Percentiles rank a stretch among this genome's conserved stretches.
Conservation (phyloP, 2,797 vertebrate genomes). For the Dipus sagitta region DNA sequence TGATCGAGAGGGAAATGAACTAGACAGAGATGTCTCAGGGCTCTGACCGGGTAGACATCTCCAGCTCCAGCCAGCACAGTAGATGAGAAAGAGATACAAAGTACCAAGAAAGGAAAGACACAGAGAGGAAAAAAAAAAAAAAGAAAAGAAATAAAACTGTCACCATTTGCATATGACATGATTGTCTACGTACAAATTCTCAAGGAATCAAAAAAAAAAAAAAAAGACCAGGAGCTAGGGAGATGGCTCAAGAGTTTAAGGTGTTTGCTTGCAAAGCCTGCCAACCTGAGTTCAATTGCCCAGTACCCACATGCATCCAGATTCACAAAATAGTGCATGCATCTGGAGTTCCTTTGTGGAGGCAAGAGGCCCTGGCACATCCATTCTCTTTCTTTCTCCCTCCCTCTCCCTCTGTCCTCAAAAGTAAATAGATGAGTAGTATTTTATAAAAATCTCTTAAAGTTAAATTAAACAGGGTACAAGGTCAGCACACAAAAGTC, state of each 20-base stretch:
- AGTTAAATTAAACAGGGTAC: background rate
- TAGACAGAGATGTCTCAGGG: background rate
- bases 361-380: no score
- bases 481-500: background rate
- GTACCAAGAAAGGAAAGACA: background rate
- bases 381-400: no score
- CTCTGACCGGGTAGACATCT: background rate
- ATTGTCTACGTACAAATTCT: background rate
- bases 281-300: no score
- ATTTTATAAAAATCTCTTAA: background rate
- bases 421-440: no score
- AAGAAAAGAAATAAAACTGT: background rate
- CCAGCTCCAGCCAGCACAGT: background rate
- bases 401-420: no score
- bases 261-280: no score
- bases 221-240: no score
- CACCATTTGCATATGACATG: background rate
- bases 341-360: no score
- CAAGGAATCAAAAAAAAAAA: background rate
- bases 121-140: background rate
- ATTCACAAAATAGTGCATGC: no score
- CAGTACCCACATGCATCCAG: no score
- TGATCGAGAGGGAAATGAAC: accelerated
- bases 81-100: background rate
- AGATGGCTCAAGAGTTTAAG: no score